Evolutionary conservation across 64 coral and sea anemone genomes (phyloP).

Genomic region (Platygyra sinensis): DNA sequence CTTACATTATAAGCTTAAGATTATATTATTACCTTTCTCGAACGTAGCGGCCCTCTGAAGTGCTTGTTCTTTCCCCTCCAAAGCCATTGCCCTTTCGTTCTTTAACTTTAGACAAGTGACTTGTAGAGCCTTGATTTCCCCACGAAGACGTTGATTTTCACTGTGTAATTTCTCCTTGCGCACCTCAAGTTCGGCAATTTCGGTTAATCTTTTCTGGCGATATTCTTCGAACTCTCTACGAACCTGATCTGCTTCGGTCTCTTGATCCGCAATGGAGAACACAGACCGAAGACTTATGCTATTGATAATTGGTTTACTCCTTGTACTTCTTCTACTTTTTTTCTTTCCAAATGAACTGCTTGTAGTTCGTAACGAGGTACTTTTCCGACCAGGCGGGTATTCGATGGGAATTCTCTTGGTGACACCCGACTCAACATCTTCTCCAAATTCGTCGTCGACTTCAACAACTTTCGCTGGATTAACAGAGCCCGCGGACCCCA

Average conservation of each 20-base stretch:
- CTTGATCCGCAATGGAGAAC: conserved; percentile 40
- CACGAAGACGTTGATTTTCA: conserved; percentile 69
- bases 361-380: conserved; percentile 23
- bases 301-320: conserved; percentile 62
- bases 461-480: background rate
- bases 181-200: conserved; percentile 56
- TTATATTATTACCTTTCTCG: conserved; percentile 71
- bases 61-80: conserved; percentile 76
- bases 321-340: conserved; percentile 55
- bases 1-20: no score
- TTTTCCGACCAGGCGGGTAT: conserved; percentile 26
- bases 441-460: conserved; percentile 38
- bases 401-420: conserved; percentile 62
- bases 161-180: conserved; percentile 61
- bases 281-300: conserved; percentile 76
- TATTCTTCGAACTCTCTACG: conserved; percentile 49
- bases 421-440: conserved; percentile 25
- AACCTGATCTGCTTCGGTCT: conserved; percentile 33
- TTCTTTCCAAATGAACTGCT: conserved; percentile 69
- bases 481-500: conserved; percentile 59
- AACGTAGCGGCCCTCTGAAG: conserved; percentile 83
- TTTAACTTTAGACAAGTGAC: conserved; percentile 67
- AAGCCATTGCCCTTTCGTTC: conserved; percentile 74
- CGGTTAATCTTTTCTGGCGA: conserved; percentile 8
- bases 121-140: conserved; percentile 75